Conservation (phyloP, 2,113 vertebrate genomes). For the Thunnus thynnus region DNA sequence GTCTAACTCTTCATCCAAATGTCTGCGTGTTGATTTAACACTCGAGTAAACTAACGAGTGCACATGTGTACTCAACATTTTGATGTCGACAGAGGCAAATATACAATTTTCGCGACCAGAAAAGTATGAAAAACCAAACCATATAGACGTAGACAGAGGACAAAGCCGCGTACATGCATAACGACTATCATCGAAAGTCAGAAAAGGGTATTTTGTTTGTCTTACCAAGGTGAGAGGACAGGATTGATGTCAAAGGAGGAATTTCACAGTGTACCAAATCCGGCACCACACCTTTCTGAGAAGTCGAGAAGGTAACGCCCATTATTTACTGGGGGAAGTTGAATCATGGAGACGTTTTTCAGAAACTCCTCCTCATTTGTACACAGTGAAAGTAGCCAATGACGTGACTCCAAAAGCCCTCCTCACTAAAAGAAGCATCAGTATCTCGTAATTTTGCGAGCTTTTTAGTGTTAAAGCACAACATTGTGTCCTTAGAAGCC, state of each 20-base stretch:
- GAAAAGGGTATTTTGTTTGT: neutral
- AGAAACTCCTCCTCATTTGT: conserved; percentile 51
- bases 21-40: neutral
- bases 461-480: neutral
- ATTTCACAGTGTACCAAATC: neutral
- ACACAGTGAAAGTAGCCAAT: no score
- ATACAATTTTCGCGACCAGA: neutral
- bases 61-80: neutral
- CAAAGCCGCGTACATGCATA: neutral
- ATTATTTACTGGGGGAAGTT: conserved; percentile 15
- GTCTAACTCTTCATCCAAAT: neutral
- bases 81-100: neutral
- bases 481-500: neutral
- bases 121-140: neutral
- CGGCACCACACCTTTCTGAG: conserved; percentile 60
- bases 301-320: conserved; percentile 51
- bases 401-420: no score
- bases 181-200: neutral
- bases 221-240: conserved; percentile 48
- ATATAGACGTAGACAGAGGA: neutral
- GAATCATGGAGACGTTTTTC: conserved; percentile 23
- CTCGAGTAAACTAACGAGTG: neutral
- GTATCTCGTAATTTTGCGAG: neutral
- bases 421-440: neutral
- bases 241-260: neutral